phyloP scores from a whole-genome alignment of 2,888 invertebrate species.

The Ophraella communa region DNA sequence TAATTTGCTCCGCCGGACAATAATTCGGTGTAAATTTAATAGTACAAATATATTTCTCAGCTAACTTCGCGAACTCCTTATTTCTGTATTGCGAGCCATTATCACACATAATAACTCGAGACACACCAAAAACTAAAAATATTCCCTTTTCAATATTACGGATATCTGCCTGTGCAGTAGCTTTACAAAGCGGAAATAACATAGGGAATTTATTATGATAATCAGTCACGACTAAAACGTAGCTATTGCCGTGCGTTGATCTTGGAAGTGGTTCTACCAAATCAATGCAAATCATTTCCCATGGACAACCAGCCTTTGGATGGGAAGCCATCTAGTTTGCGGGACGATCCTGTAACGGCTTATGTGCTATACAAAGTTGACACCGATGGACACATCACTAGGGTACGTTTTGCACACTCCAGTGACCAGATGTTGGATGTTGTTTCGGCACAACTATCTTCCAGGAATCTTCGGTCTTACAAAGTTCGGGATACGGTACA shows the following conservation, averaged over 20 bases:
- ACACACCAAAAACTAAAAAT: constrained; percentile 20
- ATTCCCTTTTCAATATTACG: constrained; percentile 4
- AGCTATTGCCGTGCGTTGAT: constrained; percentile 15
- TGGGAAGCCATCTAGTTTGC: background rate
- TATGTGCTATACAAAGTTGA: background rate
- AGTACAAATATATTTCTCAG: too few relatives aligned
- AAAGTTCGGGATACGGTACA: background rate
- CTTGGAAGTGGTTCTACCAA: constrained; percentile 24
- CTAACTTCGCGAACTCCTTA: too few relatives aligned
- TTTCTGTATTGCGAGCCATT: constrained; percentile 25
- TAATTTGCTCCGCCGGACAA: too few relatives aligned
- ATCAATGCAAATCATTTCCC: constrained; percentile 44
- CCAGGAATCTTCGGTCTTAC: background rate
- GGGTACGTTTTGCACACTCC: background rate
- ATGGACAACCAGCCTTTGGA: background rate
- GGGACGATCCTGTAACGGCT: background rate
- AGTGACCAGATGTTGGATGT: background rate
- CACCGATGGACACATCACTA: background rate
- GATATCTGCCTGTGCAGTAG: constrained; percentile 7
- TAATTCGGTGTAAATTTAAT: too few relatives aligned
- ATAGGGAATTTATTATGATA: constrained; percentile 23
- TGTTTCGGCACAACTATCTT: background rate
- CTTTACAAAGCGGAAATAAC: constrained; percentile 8
- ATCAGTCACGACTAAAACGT: constrained; percentile 16
- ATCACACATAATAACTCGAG: constrained; percentile 18